phyloP scores from a whole-genome alignment of 2,797 vertebrate species.

The Myripristis jacobus region DNA sequence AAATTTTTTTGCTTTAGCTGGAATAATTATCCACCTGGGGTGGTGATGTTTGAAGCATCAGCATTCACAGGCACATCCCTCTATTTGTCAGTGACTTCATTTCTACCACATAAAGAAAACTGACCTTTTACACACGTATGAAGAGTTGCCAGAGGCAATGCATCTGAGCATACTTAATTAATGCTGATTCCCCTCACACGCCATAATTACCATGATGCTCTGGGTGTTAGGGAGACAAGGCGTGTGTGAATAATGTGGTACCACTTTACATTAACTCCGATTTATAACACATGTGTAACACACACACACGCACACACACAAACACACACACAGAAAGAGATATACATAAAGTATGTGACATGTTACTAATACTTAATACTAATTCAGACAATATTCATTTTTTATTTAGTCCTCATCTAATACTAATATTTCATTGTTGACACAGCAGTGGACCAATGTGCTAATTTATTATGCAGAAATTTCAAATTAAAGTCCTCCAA shows the following conservation, averaged over 20 bases:
- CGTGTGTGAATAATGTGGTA: constrained; percentile 48
- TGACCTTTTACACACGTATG: constrained; percentile 65
- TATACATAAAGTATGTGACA: neutral
- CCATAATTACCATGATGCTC: constrained; percentile 51
- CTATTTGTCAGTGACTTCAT: constrained; percentile 58
- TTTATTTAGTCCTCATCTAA: neutral
- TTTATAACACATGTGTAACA: constrained; percentile 12
- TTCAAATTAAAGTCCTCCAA: too few relatives aligned
- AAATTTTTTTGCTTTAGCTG: constrained; percentile 18
- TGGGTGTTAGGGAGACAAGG: constrained; percentile 33
- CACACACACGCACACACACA: neutral
- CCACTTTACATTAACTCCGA: constrained; percentile 40
- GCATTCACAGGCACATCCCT: constrained; percentile 46
- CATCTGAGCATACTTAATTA: constrained; percentile 66
- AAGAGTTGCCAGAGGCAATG: constrained; percentile 60
- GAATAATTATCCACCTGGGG: constrained; percentile 34
- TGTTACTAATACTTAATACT: neutral
- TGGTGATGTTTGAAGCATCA: constrained; percentile 47
- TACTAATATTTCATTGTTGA: neutral
- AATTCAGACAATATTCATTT: neutral
- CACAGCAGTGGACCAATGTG: too few relatives aligned
- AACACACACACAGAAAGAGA: too few relatives aligned
- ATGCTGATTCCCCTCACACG: constrained; percentile 50
- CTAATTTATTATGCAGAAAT: too few relatives aligned
- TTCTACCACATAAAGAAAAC: constrained; percentile 47